These are phyloP conservation scores for Serilophus lunatus DNA, from an alignment of 2,113 vertebrate genomes.

Conservation along the genomic window DNA sequence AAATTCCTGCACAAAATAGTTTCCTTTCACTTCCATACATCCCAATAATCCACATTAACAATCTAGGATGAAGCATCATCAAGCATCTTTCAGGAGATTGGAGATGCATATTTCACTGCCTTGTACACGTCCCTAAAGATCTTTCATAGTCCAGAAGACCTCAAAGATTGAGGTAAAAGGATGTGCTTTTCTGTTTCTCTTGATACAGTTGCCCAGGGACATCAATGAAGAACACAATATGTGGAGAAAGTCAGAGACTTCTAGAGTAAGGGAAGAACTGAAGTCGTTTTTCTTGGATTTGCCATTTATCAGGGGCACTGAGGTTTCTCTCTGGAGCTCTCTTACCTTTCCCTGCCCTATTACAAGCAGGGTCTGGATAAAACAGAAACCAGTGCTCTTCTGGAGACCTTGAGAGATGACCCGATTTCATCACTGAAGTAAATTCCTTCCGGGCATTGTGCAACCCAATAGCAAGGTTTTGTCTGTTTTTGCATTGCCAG, in stretches of 20 bases:
- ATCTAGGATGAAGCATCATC: neutral
- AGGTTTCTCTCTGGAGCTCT: neutral
- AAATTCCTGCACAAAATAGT: neutral
- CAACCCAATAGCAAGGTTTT: neutral
- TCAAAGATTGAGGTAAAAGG: neutral
- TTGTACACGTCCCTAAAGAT: neutral
- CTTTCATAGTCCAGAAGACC: neutral
- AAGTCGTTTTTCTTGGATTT: neutral
- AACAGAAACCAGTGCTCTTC: neutral
- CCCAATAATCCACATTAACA: neutral
- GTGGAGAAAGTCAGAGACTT: neutral
- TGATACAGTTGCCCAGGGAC: neutral
- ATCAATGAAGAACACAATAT: neutral
- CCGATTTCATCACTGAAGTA: neutral
- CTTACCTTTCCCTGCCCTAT: neutral
- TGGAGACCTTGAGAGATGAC: neutral
- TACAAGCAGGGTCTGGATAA: neutral
- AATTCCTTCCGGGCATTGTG: neutral
- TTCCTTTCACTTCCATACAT: neutral
- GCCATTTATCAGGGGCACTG: neutral
- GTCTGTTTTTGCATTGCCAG: neutral
- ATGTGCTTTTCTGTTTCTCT: neutral
- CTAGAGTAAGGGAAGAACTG: neutral
- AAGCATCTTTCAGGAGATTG: neutral
- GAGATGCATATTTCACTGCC: neutral